Conservation (phyloP, 2,797 vertebrate genomes). For the Cheirogaleus major region DNA sequence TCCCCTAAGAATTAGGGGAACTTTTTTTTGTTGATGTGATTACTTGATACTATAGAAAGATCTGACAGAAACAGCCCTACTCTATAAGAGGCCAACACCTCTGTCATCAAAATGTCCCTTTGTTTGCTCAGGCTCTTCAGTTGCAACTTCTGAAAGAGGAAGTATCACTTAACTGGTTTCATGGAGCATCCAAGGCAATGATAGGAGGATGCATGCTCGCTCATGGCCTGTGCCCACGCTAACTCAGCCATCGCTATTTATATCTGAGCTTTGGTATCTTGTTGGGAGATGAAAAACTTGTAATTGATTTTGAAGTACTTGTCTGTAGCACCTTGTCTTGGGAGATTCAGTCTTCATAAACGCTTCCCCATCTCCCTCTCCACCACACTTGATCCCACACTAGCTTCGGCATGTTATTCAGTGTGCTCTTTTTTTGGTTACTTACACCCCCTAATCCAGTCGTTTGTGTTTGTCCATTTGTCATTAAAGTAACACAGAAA, state of each 20-base stretch:
- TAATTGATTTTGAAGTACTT: neutral
- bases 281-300: neutral
- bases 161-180: neutral
- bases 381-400: no score
- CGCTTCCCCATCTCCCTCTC: no score
- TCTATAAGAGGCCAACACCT: neutral
- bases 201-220: neutral
- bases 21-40: neutral
- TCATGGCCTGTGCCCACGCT: neutral
- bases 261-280: neutral
- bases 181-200: neutral
- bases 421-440: neutral
- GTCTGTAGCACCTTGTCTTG: neutral
- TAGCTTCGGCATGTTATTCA: rapidly evolving
- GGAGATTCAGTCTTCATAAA: neutral
- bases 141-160: neutral
- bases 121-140: neutral
- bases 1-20: neutral
- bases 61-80: neutral
- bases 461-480: neutral
- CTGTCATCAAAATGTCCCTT: neutral
- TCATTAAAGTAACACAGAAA: neutral
- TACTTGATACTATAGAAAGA: neutral
- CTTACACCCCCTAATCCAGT: neutral
- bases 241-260: neutral